Conservation (phyloP, 2,888 invertebrate species). For the Euspilapteryx auroguttella region DNA sequence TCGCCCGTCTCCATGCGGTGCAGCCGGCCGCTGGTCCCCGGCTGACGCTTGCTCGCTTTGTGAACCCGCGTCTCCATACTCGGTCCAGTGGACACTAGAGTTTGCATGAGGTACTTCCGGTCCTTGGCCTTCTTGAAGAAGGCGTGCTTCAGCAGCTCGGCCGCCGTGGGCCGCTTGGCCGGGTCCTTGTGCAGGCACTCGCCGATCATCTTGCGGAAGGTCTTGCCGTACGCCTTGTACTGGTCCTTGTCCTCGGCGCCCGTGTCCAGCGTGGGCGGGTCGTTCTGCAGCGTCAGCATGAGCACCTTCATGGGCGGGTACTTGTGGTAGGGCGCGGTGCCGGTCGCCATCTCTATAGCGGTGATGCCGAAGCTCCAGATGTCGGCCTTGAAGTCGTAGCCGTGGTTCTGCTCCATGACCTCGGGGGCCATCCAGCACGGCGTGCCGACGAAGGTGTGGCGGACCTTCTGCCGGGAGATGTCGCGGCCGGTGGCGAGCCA, state of each 20-base stretch:
- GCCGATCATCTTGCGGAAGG: constrained; percentile 95
- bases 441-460: constrained; percentile 99
- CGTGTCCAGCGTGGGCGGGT: constrained; percentile 96
- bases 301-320: constrained; percentile 99
- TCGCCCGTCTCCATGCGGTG: constrained; percentile 95
- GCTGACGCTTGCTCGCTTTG: constrained; percentile 81
- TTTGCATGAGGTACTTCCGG: constrained; percentile 85
- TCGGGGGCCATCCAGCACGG: constrained; percentile 99
- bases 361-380: constrained; percentile 89
- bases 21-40: constrained; percentile 81
- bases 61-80: constrained; percentile 90
- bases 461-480: constrained; percentile 90
- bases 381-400: constrained; percentile 97
- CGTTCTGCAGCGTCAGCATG: constrained; percentile 98
- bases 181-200: constrained; percentile 98
- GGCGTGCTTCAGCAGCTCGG: constrained; percentile 94
- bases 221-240: constrained; percentile 97
- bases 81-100: constrained; percentile 83
- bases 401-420: constrained; percentile 99
- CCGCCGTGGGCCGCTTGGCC: constrained; percentile 92
- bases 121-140: constrained; percentile 99
- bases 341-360: constrained; percentile 98
- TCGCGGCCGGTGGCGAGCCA: constrained; percentile 98
- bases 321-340: constrained; percentile 99
- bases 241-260: constrained; percentile 97